Evolutionary conservation across 2,797 vertebrate genomes (phyloP), one percentile per base, ranked within the genome.

Genomic region (Peromyscus eremicus): DNA sequence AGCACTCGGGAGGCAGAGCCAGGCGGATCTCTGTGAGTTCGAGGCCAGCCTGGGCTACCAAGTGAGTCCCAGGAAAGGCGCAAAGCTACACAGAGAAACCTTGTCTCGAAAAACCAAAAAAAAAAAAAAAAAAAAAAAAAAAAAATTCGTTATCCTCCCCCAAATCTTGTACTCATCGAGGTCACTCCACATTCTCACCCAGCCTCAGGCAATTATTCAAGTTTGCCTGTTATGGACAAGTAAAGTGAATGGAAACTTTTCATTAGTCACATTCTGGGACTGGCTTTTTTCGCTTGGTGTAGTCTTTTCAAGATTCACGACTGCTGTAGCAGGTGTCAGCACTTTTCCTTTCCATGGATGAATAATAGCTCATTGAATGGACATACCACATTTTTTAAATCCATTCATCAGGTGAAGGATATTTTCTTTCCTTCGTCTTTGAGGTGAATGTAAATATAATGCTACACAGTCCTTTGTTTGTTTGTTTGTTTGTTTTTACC

Each of bases 321-420:
- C 2, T 11, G 1, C 27, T 9, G 37, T 25, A 34, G 4, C 29
- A 0, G 0, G 0, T 37, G 0, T 77, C 32, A 4, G 7, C 6
- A 2, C 27, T 32, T 62, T 62, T 52, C 81, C 64, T 96, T 66
- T 77, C 57, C 8, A 12, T 21, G 71, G 75, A 57, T 21, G 57
- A 80, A 52, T 55, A 11, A 32, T 60, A 82, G 12, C 29, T 73
- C 25, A 1, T 1, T 17, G 12, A 49, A 7, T 7, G 60, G 17
- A 27, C 4, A 40, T 34, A 76, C 52, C 40, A 60, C 55, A 82
- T 86, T n/a, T 80, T 80, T 37, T 13, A 80, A 46, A 62, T 57
- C 40, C 32, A 23, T 4, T 70, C 27, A 12, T 49, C 55, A 71
- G 6, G 14, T 13, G 37, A 52, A 70, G 62, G 21, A 29, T 29